Evolutionary conservation across 2,113 vertebrate genomes (phyloP), one percentile per base, ranked within the genome.

Genomic region (Ctenomys sociabilis): DNA sequence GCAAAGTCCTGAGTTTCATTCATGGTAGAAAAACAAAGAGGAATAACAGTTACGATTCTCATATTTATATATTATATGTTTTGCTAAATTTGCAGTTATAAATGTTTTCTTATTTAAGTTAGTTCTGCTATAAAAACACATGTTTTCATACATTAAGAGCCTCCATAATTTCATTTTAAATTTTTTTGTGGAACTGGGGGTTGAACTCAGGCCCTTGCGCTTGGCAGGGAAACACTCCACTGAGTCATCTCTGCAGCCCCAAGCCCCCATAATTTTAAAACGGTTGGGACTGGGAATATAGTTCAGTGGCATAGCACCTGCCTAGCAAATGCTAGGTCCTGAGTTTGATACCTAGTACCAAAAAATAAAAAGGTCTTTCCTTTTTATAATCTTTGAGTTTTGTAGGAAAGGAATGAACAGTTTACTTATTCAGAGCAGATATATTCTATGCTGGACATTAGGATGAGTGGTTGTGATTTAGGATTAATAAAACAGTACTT

Each of bases 91-190:
- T 83, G 19, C 35, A 86, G 35, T 73, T 84, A 2, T 30, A 91
- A 91, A 61, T 45, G 5, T 43, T 45, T 89, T 91, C 83, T 92
- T 61, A 59, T 92, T 73, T 94, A 92, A 89, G 82, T 94, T 88
- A 88, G 35, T 90, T 95, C 24, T 85, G 10, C 72, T 64, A 24
- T 85, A n/a, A n/a, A n/a, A n/a, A n/a, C n/a, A n/a, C n/a, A n/a
- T n/a, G n/a, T n/a, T n/a, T n/a, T 40, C 66, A 66, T 72, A 80
- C 91, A 91, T 90, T 86, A 85, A 96, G 59, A 84, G 4, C 3
- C 81, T 95, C 70, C 85, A 13, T 75, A 66, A 66, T 32, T 66
- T 66, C 94, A 52, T 83, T 95, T 75, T 92, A 49, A 70, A 70
- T n/a, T n/a, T n/a, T n/a, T n/a, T n/a, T n/a, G n/a, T n/a, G n/a